These are phyloP conservation scores for Clistopyga incitator DNA, from an alignment of 2,888 invertebrate genomes.

Conservation along the genomic window DNA sequence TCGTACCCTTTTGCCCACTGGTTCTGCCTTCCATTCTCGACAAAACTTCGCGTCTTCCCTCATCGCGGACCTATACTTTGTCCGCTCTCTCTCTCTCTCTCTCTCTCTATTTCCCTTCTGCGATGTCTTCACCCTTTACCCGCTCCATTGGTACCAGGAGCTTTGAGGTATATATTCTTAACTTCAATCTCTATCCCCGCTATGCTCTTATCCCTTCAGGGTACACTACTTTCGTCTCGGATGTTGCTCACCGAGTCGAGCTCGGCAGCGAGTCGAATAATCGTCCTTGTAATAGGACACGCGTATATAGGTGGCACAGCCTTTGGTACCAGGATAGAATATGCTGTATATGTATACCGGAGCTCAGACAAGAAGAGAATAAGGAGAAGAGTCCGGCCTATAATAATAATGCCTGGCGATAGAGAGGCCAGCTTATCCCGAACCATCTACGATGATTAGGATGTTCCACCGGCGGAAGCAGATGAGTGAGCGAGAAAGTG, in stretches of 20 bases:
- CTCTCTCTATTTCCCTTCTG: constrained; percentile 33
- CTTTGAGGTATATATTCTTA: constrained; percentile 31
- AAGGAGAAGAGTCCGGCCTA: constrained; percentile 59
- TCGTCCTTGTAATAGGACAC: constrained; percentile 75
- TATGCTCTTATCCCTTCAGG: constrained; percentile 28
- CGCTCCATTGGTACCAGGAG: constrained; percentile 23
- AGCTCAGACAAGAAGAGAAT: constrained; percentile 9
- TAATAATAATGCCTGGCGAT: constrained; percentile 72
- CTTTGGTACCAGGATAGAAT: constrained; percentile 15
- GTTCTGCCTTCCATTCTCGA: constrained; percentile 50
- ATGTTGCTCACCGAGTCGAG: constrained; percentile 30
- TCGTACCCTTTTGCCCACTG: constrained; percentile 37
- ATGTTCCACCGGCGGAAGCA: constrained; percentile 53
- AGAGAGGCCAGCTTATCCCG: constrained; percentile 70
- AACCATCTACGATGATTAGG: constrained; percentile 73
- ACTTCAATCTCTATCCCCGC: constrained; percentile 19
- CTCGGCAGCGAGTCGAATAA: constrained; percentile 72
- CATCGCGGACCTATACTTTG: constrained; percentile 19
- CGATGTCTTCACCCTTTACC: constrained; percentile 49
- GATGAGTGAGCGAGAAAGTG: constrained; percentile 47
- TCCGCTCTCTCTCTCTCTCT: constrained; percentile 26
- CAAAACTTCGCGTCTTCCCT: constrained; percentile 46
- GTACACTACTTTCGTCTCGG: constrained; percentile 24
- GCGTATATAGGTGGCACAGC: constrained; percentile 62
- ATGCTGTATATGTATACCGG: constrained; percentile 7